These are phyloP conservation scores for Hirundichthys speculiger DNA, from an alignment of 2,113 vertebrate genomes.

Conservation along the genomic window DNA sequence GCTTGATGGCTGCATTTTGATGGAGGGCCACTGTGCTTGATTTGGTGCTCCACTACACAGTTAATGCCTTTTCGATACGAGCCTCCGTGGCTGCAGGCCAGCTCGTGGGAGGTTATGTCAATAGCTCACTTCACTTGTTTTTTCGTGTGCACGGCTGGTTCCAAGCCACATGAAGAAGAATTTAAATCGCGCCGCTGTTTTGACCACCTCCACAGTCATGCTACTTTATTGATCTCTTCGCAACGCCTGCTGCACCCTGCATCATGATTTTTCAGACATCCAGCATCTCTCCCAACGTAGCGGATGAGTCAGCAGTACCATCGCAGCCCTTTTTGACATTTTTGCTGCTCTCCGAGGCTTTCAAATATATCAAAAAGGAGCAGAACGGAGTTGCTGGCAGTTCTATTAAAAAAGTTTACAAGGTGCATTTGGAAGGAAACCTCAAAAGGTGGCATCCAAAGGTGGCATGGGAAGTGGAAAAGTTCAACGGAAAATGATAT, in stretches of 20 bases:
- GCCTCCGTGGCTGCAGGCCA: conserved; percentile 35
- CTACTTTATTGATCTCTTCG: conserved; percentile 50
- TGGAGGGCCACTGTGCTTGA: conserved; percentile 49
- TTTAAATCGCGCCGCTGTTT: conserved; percentile 42
- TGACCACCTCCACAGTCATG: conserved; percentile 52
- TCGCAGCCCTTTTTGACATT: conserved; percentile 5
- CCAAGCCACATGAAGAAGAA: conserved; percentile 41
- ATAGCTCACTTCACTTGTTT: conserved; percentile 45
- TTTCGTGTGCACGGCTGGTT: conserved; percentile 10
- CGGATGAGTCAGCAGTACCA: conserved; percentile 49
- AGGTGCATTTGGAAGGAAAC: too few relatives aligned
- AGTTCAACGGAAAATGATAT: too few relatives aligned
- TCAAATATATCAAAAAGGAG: conserved; percentile 1
- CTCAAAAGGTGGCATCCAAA: too few relatives aligned
- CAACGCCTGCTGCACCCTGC: conserved; percentile 34
- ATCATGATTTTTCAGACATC: conserved; percentile 49
- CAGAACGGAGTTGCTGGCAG: too few relatives aligned
- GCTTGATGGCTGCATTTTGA: conserved; percentile 45
- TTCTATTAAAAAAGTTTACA: too few relatives aligned
- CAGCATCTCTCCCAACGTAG: conserved; percentile 37
- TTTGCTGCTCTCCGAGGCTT: conserved; percentile 4
- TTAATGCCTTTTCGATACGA: conserved; percentile 55
- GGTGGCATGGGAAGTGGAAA: too few relatives aligned
- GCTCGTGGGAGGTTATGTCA: conserved; percentile 49
- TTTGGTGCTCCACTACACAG: conserved; percentile 37